Evolutionary conservation across 2,797 vertebrate species (phyloP).

Genomic region (Synaphobranchus kaupii): DNA sequence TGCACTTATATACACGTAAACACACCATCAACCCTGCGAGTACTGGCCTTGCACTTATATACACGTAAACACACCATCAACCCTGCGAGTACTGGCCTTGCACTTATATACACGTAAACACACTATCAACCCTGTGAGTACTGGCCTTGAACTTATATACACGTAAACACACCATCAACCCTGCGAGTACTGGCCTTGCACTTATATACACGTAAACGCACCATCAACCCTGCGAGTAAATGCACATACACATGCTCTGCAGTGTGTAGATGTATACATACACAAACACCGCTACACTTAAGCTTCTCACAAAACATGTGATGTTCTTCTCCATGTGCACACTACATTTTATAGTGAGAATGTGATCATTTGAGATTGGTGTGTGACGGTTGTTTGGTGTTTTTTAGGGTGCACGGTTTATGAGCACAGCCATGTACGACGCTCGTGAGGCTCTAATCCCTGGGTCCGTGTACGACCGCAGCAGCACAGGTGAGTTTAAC

Average conservation of each 20-base stretch:
- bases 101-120: background rate
- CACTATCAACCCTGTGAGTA: background rate
- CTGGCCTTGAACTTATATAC: background rate
- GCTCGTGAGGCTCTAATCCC: slow-evolving; percentile 97
- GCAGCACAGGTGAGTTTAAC: slow-evolving; percentile 80
- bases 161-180: too few relatives aligned
- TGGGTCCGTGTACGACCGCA: slow-evolving; percentile 94
- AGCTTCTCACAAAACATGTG: background rate
- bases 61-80: background rate
- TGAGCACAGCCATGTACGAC: slow-evolving; percentile 99
- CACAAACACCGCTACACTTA: background rate
- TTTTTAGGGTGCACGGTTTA: slow-evolving; percentile 93
- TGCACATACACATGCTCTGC: background rate
- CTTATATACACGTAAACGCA: too few relatives aligned
- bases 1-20: too few relatives aligned
- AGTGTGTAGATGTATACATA: background rate
- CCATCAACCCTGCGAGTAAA: background rate
- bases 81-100: background rate
- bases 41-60: background rate
- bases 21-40: background rate
- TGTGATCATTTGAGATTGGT: background rate
- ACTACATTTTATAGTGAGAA: background rate
- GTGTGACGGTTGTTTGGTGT: background rate
- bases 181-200: too few relatives aligned
- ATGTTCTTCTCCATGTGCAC: background rate